A percentile compares a stretch with the other conserved stretches of the same genome.
phyloP scores from a whole-genome alignment of 2,888 invertebrate species.

The Cabera pusaria region DNA sequence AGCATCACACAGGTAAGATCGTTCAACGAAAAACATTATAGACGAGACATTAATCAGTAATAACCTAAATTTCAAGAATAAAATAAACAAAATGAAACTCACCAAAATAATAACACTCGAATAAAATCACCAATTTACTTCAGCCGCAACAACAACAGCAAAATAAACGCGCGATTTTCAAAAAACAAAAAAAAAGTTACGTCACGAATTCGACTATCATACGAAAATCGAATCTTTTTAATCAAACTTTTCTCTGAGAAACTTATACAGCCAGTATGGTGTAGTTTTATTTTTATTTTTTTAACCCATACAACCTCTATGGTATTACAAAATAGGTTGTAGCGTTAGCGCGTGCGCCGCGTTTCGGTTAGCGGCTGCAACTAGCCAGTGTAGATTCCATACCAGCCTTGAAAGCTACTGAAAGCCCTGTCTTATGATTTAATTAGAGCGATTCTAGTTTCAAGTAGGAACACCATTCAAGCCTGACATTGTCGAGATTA shows the following conservation, averaged over 20 bases:
- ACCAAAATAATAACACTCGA: conserved; percentile 41
- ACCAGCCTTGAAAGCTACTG: conserved; percentile 73
- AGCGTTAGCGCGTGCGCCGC: conserved; percentile 70
- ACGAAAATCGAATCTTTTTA: conserved; percentile 54
- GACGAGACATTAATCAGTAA: no score
- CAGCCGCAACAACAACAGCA: conserved; percentile 40
- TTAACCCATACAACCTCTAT: conserved; percentile 66
- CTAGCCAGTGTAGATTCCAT: conserved; percentile 48
- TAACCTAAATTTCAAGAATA: no score
- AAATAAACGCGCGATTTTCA: conserved; percentile 46
- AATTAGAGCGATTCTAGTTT: conserved; percentile 32
- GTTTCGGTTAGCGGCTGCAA: conserved; percentile 56
- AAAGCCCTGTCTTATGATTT: conserved; percentile 52
- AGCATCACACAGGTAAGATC: no score
- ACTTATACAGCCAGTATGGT: no score
- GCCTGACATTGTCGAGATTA: conserved; percentile 17
- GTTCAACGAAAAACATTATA: no score
- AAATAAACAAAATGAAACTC: conserved; percentile 41
- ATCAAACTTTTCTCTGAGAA: no score
- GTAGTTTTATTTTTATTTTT: no score
- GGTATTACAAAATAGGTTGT: conserved; percentile 62
- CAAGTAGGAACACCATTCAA: conserved; percentile 28
- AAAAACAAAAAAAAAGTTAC: conserved; percentile 28
- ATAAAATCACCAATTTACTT: conserved; percentile 38
- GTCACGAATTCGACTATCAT: conserved; percentile 41